Conservation (phyloP, 2,113 vertebrate genomes). For the Lutjanus erythropterus region DNA sequence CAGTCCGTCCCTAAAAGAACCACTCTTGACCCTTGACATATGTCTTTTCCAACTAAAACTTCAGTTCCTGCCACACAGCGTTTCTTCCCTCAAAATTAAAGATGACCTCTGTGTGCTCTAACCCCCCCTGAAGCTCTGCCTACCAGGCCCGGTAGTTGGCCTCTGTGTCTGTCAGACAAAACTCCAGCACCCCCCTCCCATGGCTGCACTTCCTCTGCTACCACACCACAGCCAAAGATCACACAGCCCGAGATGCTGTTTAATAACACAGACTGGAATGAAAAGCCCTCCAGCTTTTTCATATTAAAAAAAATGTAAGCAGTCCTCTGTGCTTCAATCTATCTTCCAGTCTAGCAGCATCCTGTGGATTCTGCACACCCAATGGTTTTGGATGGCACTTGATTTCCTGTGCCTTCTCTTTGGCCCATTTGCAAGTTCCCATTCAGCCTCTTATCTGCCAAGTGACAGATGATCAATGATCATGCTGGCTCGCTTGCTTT, state of each 20-base stretch:
- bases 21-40: background rate
- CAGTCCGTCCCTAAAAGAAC: background rate
- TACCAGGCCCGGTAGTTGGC: slow-evolving; percentile 26
- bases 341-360: slow-evolving; percentile 43
- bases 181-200: slow-evolving; percentile 2
- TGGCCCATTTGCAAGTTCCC: slow-evolving; percentile 50
- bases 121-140: slow-evolving; percentile 7
- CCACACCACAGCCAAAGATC: slow-evolving; percentile 65
- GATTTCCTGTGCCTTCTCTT: slow-evolving; percentile 67
- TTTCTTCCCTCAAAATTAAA: slow-evolving; percentile 13
- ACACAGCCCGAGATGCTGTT: slow-evolving; percentile 50
- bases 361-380: slow-evolving; percentile 56
- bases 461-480: slow-evolving; percentile 75
- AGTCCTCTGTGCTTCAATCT: slow-evolving; percentile 50
- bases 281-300: slow-evolving; percentile 39
- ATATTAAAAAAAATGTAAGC: slow-evolving; percentile 4
- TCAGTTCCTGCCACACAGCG: slow-evolving; percentile 19
- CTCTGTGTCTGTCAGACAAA: slow-evolving; percentile 51
- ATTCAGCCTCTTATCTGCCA: slow-evolving; percentile 59
- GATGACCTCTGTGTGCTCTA: slow-evolving; percentile 59
- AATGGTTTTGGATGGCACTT: slow-evolving; percentile 59
- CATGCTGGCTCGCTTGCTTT: slow-evolving; percentile 44
- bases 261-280: slow-evolving; percentile 58
- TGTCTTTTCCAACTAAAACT: background rate
- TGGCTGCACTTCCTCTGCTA: slow-evolving; percentile 67